Evolutionary conservation across 2,113 vertebrate species (phyloP).

Genomic region (Axis porcinus): DNA sequence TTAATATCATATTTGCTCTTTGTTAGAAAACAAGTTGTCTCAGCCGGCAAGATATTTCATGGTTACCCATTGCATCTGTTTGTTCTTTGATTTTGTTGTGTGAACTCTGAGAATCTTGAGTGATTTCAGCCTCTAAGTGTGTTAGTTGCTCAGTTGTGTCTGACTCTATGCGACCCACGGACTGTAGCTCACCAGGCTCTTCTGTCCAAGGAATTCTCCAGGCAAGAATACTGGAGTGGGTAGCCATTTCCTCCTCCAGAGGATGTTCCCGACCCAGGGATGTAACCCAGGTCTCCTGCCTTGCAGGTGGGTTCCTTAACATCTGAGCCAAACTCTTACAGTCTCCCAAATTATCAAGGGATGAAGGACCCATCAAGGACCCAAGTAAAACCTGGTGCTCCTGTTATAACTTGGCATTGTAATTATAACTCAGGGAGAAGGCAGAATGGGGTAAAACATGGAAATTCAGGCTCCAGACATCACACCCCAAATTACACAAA

Average conservation of each 20-base stretch:
- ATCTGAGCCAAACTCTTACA: not conserved
- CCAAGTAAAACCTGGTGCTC: not conserved
- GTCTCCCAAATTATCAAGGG: not conserved
- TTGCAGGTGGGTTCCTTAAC: not conserved
- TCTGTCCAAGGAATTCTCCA: not conserved
- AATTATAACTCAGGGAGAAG: not conserved
- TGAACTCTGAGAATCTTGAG: not conserved
- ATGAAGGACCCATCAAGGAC: not conserved
- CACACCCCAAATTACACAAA: not conserved
- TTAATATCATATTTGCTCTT: not conserved
- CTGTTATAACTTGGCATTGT: not conserved
- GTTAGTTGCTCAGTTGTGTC: not conserved
- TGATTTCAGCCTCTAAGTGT: not conserved
- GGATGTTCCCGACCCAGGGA: not conserved
- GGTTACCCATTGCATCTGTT: not conserved
- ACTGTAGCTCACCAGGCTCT: not conserved
- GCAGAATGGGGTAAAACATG: not conserved
- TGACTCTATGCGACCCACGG: not conserved
- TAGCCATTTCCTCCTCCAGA: not conserved
- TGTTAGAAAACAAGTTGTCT: not conserved
- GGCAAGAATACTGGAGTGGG: not conserved
- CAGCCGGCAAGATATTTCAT: not conserved
- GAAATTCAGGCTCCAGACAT: not conserved
- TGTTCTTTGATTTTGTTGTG: not conserved
- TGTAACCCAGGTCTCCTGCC: not conserved